Percentiles rank a stretch among this genome's conserved stretches.
Conservation (phyloP, 2,888 invertebrate species). For the Zhuqinia jingwanae region DNA sequence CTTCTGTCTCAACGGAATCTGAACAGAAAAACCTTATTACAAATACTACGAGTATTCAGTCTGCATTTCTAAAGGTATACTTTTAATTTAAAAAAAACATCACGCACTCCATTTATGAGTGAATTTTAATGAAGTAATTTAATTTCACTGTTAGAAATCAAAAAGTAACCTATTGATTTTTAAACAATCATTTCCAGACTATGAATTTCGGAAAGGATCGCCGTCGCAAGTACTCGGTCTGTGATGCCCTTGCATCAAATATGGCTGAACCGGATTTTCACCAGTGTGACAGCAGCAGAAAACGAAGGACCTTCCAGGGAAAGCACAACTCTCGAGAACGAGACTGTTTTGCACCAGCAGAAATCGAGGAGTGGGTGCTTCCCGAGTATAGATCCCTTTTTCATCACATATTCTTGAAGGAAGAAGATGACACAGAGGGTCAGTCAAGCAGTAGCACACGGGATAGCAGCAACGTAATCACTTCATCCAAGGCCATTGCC, state of each 20-base stretch:
- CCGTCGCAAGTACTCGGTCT: slow-evolving; percentile 61
- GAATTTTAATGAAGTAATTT: no score
- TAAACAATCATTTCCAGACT: neutral
- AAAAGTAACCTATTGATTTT: neutral
- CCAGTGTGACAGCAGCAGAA: neutral
- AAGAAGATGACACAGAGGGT: slow-evolving; percentile 45
- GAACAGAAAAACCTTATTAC: neutral
- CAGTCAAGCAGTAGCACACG: neutral
- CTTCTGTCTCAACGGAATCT: neutral
- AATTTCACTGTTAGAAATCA: no score
- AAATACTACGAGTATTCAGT: neutral
- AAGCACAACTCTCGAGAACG: slow-evolving; percentile 29
- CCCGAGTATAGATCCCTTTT: slow-evolving; percentile 74
- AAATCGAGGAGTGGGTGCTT: slow-evolving; percentile 69
- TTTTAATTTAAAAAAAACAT: no score
- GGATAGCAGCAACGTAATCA: neutral
- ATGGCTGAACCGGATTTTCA: neutral
- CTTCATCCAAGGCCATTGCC: neutral
- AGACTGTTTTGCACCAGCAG: slow-evolving; percentile 71
- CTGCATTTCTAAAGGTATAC: no score
- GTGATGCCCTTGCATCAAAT: slow-evolving; percentile 16
- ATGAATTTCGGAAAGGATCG: slow-evolving; percentile 46
- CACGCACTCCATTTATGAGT: no score
- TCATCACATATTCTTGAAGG: slow-evolving; percentile 64
- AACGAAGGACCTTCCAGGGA: slow-evolving; percentile 10